These are phyloP conservation scores for Hirtodrosophila confusa DNA, from an alignment of 2,888 invertebrate genomes.

Conservation along the genomic window DNA sequence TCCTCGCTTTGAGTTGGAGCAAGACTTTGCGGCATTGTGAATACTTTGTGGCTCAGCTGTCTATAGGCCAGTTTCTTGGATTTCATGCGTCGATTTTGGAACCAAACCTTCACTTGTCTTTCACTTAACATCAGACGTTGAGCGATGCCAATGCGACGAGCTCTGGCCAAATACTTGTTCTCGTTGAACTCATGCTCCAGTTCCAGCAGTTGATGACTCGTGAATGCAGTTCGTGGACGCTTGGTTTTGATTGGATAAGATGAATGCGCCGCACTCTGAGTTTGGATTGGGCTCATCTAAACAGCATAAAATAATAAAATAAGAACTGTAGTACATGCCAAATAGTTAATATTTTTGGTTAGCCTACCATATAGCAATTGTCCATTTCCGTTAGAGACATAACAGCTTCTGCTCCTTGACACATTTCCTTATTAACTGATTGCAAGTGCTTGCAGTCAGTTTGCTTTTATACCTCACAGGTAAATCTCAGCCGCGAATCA, in stretches of 20 bases:
- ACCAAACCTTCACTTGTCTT: constrained; percentile 94
- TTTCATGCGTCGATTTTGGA: constrained; percentile 93
- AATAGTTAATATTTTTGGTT: not conserved
- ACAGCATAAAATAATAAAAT: not conserved
- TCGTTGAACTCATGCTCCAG: constrained; percentile 97
- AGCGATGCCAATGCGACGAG: constrained; percentile 97
- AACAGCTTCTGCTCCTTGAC: constrained; percentile 42
- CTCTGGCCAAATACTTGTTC: constrained; percentile 95
- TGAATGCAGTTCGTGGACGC: constrained; percentile 96
- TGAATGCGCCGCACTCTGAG: not conserved
- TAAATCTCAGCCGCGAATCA: constrained; percentile 34
- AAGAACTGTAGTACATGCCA: not conserved
- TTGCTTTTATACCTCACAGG: constrained; percentile 69
- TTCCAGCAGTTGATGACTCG: constrained; percentile 96
- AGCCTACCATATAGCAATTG: constrained; percentile 23
- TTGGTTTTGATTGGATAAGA: constrained; percentile 78
- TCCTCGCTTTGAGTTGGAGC: not conserved
- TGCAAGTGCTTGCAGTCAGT: constrained; percentile 22
- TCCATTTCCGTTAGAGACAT: constrained; percentile 27
- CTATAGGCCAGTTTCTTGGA: constrained; percentile 85
- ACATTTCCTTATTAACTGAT: constrained; percentile 66
- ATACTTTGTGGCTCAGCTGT: constrained; percentile 13
- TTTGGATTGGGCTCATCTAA: constrained; percentile 6
- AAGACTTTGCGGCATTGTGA: not conserved
- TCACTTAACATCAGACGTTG: constrained; percentile 95